phyloP scores from a whole-genome alignment of 2,888 invertebrate species.

The Yponomeuta plumbellus region DNA sequence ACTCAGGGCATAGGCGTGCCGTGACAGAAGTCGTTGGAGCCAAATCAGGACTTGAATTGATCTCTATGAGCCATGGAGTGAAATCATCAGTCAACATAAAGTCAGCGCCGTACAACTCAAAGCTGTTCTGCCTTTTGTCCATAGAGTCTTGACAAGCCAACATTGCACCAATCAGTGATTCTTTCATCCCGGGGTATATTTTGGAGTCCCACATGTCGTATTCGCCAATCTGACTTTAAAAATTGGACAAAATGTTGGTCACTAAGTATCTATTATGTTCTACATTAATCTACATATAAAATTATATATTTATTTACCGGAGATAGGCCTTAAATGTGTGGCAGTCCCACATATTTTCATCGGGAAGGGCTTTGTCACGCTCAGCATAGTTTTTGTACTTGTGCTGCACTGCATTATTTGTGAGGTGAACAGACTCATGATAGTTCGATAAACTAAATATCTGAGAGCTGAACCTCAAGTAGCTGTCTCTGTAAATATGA shows the following conservation, averaged over 20 bases:
- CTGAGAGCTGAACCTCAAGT: conserved; percentile 94
- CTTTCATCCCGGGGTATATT: conserved; percentile 93
- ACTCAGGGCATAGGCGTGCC: conserved; percentile 88
- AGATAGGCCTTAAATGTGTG: conserved; percentile 85
- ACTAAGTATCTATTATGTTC: neutral
- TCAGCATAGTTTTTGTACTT: conserved; percentile 85
- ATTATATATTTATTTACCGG: conserved; percentile 58
- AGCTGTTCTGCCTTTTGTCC: conserved; percentile 88
- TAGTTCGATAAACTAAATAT: conserved; percentile 90
- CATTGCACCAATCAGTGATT: conserved; percentile 85
- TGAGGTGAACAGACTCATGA: conserved; percentile 94
- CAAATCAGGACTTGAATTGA: conserved; percentile 95
- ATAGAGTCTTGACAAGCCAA: conserved; percentile 91
- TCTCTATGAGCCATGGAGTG: conserved; percentile 95
- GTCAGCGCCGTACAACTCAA: conserved; percentile 96
- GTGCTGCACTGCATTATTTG: conserved; percentile 95
- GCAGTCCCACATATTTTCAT: conserved; percentile 97
- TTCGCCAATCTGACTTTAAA: conserved; percentile 82
- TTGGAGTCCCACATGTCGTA: conserved; percentile 87
- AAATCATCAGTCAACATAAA: conserved; percentile 94
- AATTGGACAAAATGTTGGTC: conserved; percentile 19
- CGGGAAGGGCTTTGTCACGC: conserved; percentile 85
- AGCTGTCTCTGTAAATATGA: conserved; percentile 83
- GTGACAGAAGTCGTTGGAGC: conserved; percentile 94
- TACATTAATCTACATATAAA: neutral